phyloP scores from a whole-genome alignment of 2,888 invertebrate genomes.

The Crematogaster levior region DNA sequence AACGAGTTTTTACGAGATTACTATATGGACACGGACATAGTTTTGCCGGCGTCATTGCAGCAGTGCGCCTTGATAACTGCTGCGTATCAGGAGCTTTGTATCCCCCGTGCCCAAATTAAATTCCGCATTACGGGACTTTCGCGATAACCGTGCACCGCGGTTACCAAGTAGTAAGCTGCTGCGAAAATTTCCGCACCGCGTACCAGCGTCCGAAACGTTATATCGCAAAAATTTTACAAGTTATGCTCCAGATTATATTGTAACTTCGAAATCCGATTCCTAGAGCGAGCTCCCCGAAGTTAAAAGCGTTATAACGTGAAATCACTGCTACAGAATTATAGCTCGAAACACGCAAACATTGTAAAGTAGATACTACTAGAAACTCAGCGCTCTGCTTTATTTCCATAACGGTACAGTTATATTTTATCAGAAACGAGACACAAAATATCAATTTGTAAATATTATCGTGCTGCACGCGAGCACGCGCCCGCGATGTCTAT shows the following conservation, averaged over 20 bases:
- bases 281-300: background rate
- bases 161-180: slow-evolving; percentile 1
- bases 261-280: background rate
- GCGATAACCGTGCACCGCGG: slow-evolving; percentile 19
- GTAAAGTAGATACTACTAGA: background rate
- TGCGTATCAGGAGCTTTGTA: slow-evolving; percentile 42
- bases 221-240: slow-evolving; percentile 16
- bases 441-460: slow-evolving; percentile 40
- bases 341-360: background rate
- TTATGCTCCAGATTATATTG: background rate
- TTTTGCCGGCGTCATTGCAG: slow-evolving; percentile 48
- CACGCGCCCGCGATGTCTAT: background rate
- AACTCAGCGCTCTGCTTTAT: background rate
- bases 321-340: background rate
- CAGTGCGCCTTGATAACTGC: slow-evolving; percentile 43
- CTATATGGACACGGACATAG: slow-evolving; percentile 38
- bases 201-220: background rate
- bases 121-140: slow-evolving; percentile 44
- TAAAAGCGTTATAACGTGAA: background rate
- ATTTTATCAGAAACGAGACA: background rate
- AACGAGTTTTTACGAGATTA: slow-evolving; percentile 59
- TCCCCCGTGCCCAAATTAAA: slow-evolving; percentile 31
- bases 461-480: slow-evolving; percentile 5
- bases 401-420: background rate
- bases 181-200: slow-evolving; percentile 8